A percentile compares a stretch with the other conserved stretches of the same genome.
These are phyloP conservation scores for Morone saxatilis DNA, from an alignment of 2,113 vertebrate species.

Conservation along the genomic window DNA sequence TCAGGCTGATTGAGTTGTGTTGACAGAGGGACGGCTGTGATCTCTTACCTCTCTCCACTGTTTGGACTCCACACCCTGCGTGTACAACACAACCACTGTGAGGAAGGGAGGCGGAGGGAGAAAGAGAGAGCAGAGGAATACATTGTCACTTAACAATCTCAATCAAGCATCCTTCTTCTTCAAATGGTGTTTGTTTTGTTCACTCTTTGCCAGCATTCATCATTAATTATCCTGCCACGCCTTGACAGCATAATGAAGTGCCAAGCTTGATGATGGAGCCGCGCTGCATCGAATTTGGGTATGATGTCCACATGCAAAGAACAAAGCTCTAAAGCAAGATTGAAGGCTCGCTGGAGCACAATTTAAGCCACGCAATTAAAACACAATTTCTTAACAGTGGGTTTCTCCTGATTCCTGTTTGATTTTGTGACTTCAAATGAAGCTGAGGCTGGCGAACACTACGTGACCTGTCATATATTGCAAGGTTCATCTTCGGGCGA, in stretches of 20 bases:
- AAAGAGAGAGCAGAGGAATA: conserved; percentile 28
- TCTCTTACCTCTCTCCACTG: conserved; percentile 95
- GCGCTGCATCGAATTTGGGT: conserved; percentile 31
- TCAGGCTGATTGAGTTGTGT: conserved; percentile 60
- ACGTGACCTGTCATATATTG: conserved; percentile 48
- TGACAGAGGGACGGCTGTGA: conserved; percentile 40
- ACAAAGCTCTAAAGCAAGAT: conserved; percentile 32
- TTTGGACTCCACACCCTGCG: conserved; percentile 92
- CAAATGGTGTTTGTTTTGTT: conserved; percentile 57
- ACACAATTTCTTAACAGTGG: conserved; percentile 42
- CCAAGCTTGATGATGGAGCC: conserved; percentile 29
- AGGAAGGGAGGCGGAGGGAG: conserved; percentile 21
- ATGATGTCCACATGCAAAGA: conserved; percentile 40
- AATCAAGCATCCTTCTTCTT: conserved; percentile 33
- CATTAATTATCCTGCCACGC: conserved; percentile 66
- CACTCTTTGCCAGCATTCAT: conserved; percentile 44
- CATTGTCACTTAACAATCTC: conserved; percentile 49
- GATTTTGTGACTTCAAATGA: conserved; percentile 49
- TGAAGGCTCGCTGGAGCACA: conserved; percentile 32
- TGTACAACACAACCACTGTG: conserved; percentile 95
- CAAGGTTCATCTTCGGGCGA: conserved; percentile 34
- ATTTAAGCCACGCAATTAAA: conserved; percentile 50
- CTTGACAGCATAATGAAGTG: conserved; percentile 59
- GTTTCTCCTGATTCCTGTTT: conserved; percentile 55
- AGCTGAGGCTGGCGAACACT: conserved; percentile 5